Percentiles rank a stretch among this genome's conserved stretches.
phyloP scores from a whole-genome alignment of 2,113 vertebrate species.

The Labrus mixtus region DNA sequence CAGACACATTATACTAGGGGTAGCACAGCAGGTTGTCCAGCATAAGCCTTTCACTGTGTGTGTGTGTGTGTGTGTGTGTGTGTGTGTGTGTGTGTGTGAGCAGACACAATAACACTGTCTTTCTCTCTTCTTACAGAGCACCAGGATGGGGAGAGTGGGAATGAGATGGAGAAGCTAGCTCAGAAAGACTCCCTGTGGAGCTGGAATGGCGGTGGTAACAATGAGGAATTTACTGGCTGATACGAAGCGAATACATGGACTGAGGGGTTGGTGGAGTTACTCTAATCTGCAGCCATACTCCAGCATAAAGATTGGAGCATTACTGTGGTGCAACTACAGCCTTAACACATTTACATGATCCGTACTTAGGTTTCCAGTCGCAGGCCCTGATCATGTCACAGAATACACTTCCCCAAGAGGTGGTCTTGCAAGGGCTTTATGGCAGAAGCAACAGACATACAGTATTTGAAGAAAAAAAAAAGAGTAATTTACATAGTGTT shows the following conservation, averaged over 20 bases:
- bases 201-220: slow-evolving; percentile 58
- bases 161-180: slow-evolving; percentile 66
- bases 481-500: slow-evolving; percentile 33
- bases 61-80: slow-evolving; percentile 31
- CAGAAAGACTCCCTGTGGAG: slow-evolving; percentile 76
- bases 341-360: slow-evolving; percentile 90
- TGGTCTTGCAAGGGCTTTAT: slow-evolving; percentile 65
- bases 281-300: slow-evolving; percentile 91
- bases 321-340: slow-evolving; percentile 86
- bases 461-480: slow-evolving; percentile 6
- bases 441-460: slow-evolving; percentile 21
- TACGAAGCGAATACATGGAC: slow-evolving; percentile 77
- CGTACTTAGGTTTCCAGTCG: slow-evolving; percentile 86
- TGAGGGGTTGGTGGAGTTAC: slow-evolving; percentile 78
- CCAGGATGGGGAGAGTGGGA: slow-evolving; percentile 57
- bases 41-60: slow-evolving; percentile 70
- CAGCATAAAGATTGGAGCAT: slow-evolving; percentile 94
- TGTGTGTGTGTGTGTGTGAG: slow-evolving; percentile 22
- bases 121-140: slow-evolving; percentile 54
- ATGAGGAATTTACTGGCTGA: slow-evolving; percentile 78
- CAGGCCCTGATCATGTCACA: slow-evolving; percentile 86
- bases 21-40: slow-evolving; percentile 66
- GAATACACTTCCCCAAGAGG: slow-evolving; percentile 85
- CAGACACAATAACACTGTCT: slow-evolving; percentile 64
- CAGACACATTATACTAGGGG: slow-evolving; percentile 71